phyloP scores from a whole-genome alignment of 2,113 vertebrate genomes.

The Rhinolophus ferrumequinum region DNA sequence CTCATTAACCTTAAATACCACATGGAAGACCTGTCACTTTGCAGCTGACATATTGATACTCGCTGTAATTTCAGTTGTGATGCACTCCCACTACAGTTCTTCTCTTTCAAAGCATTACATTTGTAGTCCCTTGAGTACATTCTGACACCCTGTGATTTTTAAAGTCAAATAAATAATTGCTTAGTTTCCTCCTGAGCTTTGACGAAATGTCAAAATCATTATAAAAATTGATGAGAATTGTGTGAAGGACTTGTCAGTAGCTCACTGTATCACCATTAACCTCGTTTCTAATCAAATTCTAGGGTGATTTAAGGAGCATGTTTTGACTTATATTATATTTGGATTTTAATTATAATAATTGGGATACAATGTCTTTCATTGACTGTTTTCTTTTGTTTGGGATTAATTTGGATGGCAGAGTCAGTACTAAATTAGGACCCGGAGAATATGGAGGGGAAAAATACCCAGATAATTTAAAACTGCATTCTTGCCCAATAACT shows the following conservation, averaged over 20 bases:
- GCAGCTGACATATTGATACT: conserved; percentile 43
- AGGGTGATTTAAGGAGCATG: not conserved
- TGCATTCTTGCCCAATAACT: not conserved
- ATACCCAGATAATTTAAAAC: conserved; percentile 4
- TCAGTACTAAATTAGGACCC: conserved; percentile 30
- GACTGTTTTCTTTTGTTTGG: conserved; percentile 47
- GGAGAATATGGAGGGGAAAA: not conserved
- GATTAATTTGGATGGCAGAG: conserved; percentile 52
- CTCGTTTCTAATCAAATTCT: not conserved
- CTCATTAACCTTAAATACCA: conserved; percentile 58
- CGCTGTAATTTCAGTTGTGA: conserved; percentile 29
- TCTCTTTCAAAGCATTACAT: conserved; percentile 52
- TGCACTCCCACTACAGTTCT: not conserved
- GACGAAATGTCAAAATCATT: conserved; percentile 71
- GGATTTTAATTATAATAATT: conserved; percentile 34
- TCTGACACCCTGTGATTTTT: conserved; percentile 67
- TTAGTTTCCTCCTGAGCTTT: conserved; percentile 58
- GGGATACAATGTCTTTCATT: not conserved
- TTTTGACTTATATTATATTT: not conserved
- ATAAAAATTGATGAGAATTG: conserved; percentile 27
- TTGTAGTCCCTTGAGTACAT: conserved; percentile 50
- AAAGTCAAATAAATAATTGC: conserved; percentile 75
- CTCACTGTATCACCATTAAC: not conserved
- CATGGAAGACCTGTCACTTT: conserved; percentile 40
- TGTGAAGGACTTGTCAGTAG: conserved; percentile 20